Base-by-base conservation (phyloP, 2,113 vertebrate species). In the Actinemys pallida region DNA sequence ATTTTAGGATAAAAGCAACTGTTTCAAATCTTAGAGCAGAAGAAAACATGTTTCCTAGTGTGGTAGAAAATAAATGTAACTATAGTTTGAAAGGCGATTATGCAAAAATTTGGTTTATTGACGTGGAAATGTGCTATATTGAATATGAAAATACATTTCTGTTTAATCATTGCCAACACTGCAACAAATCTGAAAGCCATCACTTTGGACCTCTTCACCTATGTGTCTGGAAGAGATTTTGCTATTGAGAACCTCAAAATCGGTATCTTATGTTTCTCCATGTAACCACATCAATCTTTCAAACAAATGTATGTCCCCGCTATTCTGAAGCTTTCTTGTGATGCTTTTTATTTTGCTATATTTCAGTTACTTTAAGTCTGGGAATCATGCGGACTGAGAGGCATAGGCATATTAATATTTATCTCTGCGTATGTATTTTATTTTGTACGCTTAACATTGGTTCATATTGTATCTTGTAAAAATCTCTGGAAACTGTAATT, bases 1-100 rank as follows among this genome's bases (percentile, higher is more conserved):
- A 90, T 85, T 3, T 20, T 82, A 90, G 24, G 12, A 57, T 92
- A 25, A 84, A 69, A 89, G 83, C 69, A 79, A 31, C 65, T 93
- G 29, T 91, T 89, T 96, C 86, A 89, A 45, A 84, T 80, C 47
- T 92, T 35, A 94, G 95, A 87, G 85, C 35, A 87, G 50, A 90
- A 88, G 2, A 5, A 59, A 29, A 69, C 91, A 84, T 1, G 42
- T n/a, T 2, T 76, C 24, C 12, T 25, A 31, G 1, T 39, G 4
- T n/a, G 91, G 20, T 82, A 27, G 79, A 93, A 69, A n/a, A 69
- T 69, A 69, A 86, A 88, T 89, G 10, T 92, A 92, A 87, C 81
- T 82, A 76, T 76, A 76, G 20, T 76, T 25, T 76, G 39, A 14
- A 76, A 42, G 42, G 10, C 7, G 39, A 45, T 42, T 76, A 76